Conservation (phyloP, 2,113 vertebrate species). For the Charina bottae region DNA sequence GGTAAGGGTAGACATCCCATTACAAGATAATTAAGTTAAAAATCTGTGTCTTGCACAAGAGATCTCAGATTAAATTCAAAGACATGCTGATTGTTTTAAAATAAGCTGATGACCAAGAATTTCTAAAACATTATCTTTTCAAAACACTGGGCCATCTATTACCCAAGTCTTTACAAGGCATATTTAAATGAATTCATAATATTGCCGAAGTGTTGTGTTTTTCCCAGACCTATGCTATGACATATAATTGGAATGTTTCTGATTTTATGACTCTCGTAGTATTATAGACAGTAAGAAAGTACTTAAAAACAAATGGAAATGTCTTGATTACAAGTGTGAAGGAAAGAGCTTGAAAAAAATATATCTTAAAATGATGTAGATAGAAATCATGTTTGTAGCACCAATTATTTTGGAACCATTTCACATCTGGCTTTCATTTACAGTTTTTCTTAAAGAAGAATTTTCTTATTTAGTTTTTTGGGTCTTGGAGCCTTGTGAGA, state of each 20-base stretch:
- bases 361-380: constrained; percentile 58
- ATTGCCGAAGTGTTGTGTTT: background rate
- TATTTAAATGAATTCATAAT: background rate
- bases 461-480: constrained; percentile 42
- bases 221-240: background rate
- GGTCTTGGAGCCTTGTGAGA: background rate
- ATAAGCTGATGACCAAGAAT: background rate
- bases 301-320: constrained; percentile 73
- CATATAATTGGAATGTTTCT: background rate
- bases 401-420: constrained; percentile 50
- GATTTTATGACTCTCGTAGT: background rate
- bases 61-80: background rate
- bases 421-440: constrained; percentile 57
- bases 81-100: background rate
- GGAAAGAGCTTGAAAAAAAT: constrained; percentile 72
- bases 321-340: constrained; percentile 69
- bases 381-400: constrained; percentile 55
- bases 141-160: background rate
- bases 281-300: constrained; percentile 40
- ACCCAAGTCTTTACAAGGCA: background rate
- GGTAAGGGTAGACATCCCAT: background rate
- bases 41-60: background rate
- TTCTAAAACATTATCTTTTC: background rate
- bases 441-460: constrained; percentile 43
- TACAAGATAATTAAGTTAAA: background rate